Percentiles rank a stretch among this genome's conserved stretches.
phyloP scores from a whole-genome alignment of 2,888 invertebrate species.

The Pseudoips prasinana region DNA sequence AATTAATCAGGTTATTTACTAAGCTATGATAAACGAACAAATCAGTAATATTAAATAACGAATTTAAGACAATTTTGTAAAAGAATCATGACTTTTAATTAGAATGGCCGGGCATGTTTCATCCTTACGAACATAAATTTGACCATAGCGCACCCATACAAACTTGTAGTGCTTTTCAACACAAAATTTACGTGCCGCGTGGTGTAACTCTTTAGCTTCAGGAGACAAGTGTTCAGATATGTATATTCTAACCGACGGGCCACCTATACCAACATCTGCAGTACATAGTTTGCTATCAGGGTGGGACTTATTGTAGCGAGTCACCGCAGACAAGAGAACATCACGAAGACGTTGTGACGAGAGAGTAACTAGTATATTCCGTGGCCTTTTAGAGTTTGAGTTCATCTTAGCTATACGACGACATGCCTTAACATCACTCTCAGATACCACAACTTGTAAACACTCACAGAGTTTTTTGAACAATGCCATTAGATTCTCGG shows the following conservation, averaged over 20 bases:
- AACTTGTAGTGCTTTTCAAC: constrained; percentile 1
- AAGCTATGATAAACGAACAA: too few species aligned
- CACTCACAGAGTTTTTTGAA: constrained; percentile 11
- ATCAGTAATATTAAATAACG: too few species aligned
- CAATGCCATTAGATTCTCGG: constrained; percentile 8
- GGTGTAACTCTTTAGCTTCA: constrained; percentile 4
- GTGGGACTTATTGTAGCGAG: constrained; percentile 15
- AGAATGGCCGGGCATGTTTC: constrained; percentile 1
- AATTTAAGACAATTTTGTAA: constrained; percentile 1
- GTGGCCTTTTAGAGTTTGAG: constrained; percentile 9
- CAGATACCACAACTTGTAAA: constrained; percentile 3
- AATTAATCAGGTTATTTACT: not conserved
- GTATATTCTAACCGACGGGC: not conserved
- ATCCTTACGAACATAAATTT: constrained; percentile 6
- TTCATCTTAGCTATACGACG: constrained; percentile 16
- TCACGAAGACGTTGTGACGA: constrained; percentile 15
- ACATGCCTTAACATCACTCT: constrained; percentile 6
- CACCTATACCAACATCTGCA: constrained; percentile 7
- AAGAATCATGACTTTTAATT: constrained; percentile 3
- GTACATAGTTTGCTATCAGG: constrained; percentile 4
- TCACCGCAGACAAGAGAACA: constrained; percentile 7
- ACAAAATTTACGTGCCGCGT: not conserved
- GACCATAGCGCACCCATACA: constrained; percentile 6
- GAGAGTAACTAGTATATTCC: constrained; percentile 3
- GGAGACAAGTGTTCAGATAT: constrained; percentile 8